Base-by-base conservation (phyloP, 1,140 invertebrate genomes). In the Gonatopus flavifemur region DNA sequence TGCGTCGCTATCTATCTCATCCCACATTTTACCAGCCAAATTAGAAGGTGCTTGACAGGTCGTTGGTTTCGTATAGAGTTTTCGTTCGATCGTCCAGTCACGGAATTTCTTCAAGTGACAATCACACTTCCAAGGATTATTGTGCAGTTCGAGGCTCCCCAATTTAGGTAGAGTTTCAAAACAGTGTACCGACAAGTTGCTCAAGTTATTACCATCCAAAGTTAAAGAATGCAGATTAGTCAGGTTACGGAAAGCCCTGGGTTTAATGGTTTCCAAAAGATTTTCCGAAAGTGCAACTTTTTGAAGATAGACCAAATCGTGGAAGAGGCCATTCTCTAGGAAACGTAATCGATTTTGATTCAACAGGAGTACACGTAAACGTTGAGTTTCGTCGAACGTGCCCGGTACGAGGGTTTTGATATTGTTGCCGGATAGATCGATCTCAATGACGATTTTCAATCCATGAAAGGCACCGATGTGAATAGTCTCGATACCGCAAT, bases 81-180 rank as follows among this genome's bases (percentile, higher is more conserved):
- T 87, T 25, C 81, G 81, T 22, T 81, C 79, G 1, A 90, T 82
- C 8, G 86, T 80, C 83, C 87, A 93, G 55, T 91, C 83, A 18
- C 89, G 81, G 52, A 96, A 90, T 6, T 80, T 81, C 58, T 89
- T 86, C 36, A 96, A 72, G 46, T 86, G 82, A 60, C 93, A 96
- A 69, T 94, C 90, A 64, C 93, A 96, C 32, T 86, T 83, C 93
- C 93, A 96, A 0, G 86, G 87, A 69, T 96, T 96, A 46, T 86
- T 84, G 44, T 86, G 82, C 0, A 96, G 76, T 42, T 86, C 88
- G 2, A 95, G 72, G 52, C 87, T 87, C n/a, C 82, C 82, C 13
- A 94, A 70, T 24, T 82, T 84, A 0, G 77, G 76, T 22, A 91
- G 67, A n/a, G 80, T 72, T 25, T 78, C 76, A 25, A 89, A 80